phyloP scores from a whole-genome alignment of 2,113 vertebrate genomes.

The Platichthys flesus region DNA sequence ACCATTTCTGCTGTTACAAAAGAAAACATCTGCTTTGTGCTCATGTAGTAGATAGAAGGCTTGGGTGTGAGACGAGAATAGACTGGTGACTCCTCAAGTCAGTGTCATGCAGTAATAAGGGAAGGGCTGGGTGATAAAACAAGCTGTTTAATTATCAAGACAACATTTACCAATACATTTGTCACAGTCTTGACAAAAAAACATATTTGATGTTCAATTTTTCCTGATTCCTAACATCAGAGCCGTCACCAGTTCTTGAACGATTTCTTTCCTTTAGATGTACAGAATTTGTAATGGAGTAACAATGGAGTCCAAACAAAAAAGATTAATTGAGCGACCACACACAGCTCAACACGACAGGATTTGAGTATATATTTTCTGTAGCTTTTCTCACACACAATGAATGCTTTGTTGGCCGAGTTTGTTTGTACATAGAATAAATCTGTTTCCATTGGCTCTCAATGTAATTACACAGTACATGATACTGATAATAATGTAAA shows the following conservation, averaged over 20 bases:
- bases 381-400: conserved; percentile 25
- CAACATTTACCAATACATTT: conserved; percentile 46
- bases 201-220: conserved; percentile 35
- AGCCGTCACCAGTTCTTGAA: conserved; percentile 39
- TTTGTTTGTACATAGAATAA: neutral
- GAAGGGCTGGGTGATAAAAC: conserved; percentile 52
- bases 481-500: neutral
- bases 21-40: conserved; percentile 37
- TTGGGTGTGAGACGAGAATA: conserved; percentile 62
- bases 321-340: conserved; percentile 41
- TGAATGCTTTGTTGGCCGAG: neutral
- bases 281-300: conserved; percentile 36
- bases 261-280: conserved; percentile 4
- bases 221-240: conserved; percentile 29
- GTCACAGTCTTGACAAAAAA: conserved; percentile 35
- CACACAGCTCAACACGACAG: conserved; percentile 43
- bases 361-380: conserved; percentile 48
- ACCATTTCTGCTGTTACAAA: conserved; percentile 5
- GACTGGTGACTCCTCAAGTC: conserved; percentile 60
- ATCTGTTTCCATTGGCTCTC: neutral
- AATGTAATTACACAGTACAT: neutral
- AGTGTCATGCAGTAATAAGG: conserved; percentile 65
- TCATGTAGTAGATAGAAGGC: conserved; percentile 44
- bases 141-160: conserved; percentile 53
- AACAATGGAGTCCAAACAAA: neutral